Conservation (phyloP, 1,140 invertebrate genomes). For the Drosophila paulistorum region DNA sequence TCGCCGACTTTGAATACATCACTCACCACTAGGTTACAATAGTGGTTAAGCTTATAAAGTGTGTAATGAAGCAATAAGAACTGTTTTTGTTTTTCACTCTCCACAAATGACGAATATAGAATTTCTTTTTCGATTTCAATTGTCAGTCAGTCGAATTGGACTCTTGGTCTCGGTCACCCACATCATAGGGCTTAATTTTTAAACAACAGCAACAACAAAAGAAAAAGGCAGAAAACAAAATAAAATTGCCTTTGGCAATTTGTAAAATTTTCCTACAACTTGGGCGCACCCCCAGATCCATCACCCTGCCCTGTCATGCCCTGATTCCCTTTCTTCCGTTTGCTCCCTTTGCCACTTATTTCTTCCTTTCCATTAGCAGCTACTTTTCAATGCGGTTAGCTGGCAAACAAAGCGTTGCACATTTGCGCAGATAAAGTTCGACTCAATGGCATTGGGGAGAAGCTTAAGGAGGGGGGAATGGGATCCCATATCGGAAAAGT, state of each 20-base stretch:
- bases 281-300: conserved; percentile 26
- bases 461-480: background rate
- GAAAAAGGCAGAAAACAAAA: background rate
- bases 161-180: conserved; percentile 43
- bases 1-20: too few species aligned
- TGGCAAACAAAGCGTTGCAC: conserved; percentile 80
- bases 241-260: conserved; percentile 77
- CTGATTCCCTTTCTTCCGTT: background rate
- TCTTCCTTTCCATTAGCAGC: conserved; percentile 69
- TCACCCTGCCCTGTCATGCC: too few species aligned
- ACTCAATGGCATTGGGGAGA: conserved; percentile 40
- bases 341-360: conserved; percentile 8
- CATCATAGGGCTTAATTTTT: conserved; percentile 75
- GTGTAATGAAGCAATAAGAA: background rate
- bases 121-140: conserved; percentile 10
- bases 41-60: background rate
- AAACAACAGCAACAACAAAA: background rate
- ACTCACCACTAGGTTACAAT: background rate
- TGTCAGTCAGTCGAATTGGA: conserved; percentile 26
- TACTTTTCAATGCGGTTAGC: conserved; percentile 80
- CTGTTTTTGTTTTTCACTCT: background rate
- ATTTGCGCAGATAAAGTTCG: conserved; percentile 78
- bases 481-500: background rate
- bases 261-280: conserved; percentile 68
- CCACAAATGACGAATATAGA: background rate